These are phyloP conservation scores for Bovichtus diacanthus DNA, from an alignment of 2,797 vertebrate genomes.

Conservation along the genomic window DNA sequence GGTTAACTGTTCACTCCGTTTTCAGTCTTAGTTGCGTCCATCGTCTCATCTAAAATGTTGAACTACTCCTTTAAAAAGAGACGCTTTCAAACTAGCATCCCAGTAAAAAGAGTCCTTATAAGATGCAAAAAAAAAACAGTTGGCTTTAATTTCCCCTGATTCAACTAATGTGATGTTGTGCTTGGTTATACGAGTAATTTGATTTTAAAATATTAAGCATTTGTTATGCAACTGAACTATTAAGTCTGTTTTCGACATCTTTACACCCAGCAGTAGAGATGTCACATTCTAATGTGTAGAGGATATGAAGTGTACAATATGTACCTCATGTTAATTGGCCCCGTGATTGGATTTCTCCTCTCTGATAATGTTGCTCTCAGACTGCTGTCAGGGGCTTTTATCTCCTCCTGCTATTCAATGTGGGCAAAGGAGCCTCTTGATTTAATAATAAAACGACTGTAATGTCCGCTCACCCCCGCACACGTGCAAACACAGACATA, in stretches of 20 bases:
- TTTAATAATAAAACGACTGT: conserved; percentile 66
- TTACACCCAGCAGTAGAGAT: conserved; percentile 18
- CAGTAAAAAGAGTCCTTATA: background rate
- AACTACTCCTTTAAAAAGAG: background rate
- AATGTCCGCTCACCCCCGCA: conserved; percentile 36
- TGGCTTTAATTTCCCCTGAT: background rate
- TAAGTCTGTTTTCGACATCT: conserved; percentile 1
- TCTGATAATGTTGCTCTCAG: conserved; percentile 55
- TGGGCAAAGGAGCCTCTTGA: conserved; percentile 66
- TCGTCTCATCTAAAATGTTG: background rate
- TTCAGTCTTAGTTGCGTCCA: too few species aligned
- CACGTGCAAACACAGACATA: conserved; percentile 33
- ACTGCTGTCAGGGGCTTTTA: conserved; percentile 54
- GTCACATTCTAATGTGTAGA: conserved; percentile 12
- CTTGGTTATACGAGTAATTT: background rate
- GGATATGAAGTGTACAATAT: conserved; percentile 42
- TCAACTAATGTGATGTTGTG: background rate
- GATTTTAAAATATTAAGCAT: background rate
- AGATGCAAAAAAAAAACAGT: background rate
- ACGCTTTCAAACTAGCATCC: background rate
- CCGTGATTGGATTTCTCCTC: conserved; percentile 53
- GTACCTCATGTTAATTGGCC: conserved; percentile 46
- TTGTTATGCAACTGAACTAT: background rate
- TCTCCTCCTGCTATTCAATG: conserved; percentile 55
- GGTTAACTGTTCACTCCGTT: too few species aligned